Evolutionary conservation across 2,797 vertebrate species (phyloP), one percentile per base, ranked within the genome.

Genomic region (Erpetoichthys calabaricus): DNA sequence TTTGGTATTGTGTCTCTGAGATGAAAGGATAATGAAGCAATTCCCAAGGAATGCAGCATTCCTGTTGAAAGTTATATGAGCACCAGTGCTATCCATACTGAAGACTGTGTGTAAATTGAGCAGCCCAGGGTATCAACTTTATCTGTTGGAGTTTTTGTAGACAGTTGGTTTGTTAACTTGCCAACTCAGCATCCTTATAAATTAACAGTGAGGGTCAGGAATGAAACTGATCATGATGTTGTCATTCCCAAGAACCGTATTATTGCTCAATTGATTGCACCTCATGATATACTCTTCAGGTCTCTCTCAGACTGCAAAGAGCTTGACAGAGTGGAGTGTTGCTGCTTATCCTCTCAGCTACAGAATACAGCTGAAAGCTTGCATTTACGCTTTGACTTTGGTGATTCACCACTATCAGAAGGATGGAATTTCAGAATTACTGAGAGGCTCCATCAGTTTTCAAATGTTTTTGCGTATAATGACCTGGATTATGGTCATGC

Each of bases 161-260:
- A 50, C 4, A 61, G n/a, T 44, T 57, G 51, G 5, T n/a, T 63
- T 1, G 7, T 65, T 45, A 44, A 44, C 9, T 41, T 62, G 3
- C 52, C 53, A n/a, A n/a, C n/a, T n/a, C n/a, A n/a, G n/a, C n/a
- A n/a, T n/a, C n/a, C n/a, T n/a, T n/a, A n/a, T n/a, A 45, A 55
- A n/a, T 5, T 68, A 5, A 62, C 64, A 4, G 56, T 62, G 2
- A 9, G 60, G 3, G 5, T 68, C 3, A 51, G 42, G 5, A 67
- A 64, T 56, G 46, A 55, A n/a, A 45, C 59, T 3, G 57, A 59
- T 1, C 62, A 59, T 44, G 54, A 60, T 41, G 9, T 65, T 3
- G 49, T 25, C 1, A 25, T 67, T 9, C 54, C 8, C 6, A 46
- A 61, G 7, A 41, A 7, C 3, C 10, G 42, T 8, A 10, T 61